Conservation (phyloP, 2,797 vertebrate species). For the Sebastes reedi region DNA sequence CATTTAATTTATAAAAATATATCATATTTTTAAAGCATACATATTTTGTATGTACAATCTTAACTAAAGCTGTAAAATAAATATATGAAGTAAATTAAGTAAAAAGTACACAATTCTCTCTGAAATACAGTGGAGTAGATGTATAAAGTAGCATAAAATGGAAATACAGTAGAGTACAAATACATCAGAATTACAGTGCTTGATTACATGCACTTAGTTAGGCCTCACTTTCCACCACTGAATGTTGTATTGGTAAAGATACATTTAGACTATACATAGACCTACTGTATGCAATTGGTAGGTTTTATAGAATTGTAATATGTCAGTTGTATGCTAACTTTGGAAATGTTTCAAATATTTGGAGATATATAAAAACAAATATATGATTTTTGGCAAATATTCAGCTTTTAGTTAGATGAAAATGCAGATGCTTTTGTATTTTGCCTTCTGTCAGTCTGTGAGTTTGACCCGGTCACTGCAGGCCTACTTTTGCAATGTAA, state of each 20-base stretch:
- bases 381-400: neutral
- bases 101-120: neutral
- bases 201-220: neutral
- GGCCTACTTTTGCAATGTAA: neutral
- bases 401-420: neutral
- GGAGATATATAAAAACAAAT: neutral
- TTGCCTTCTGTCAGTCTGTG: neutral
- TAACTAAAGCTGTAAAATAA: neutral
- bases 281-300: neutral
- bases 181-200: neutral
- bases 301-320: neutral
- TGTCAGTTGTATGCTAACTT: neutral
- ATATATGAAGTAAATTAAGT: neutral
- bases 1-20: neutral
- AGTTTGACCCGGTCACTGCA: neutral
- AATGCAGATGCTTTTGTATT: neutral
- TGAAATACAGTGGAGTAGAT: too few species aligned
- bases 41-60: neutral
- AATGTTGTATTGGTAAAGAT: neutral
- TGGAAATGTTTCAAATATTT: neutral
- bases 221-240: neutral
- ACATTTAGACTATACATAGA: neutral
- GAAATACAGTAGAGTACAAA: neutral
- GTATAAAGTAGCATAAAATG: neutral
- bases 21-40: neutral